phyloP scores from a whole-genome alignment of 2,797 vertebrate genomes.

The Pempheris klunzingeri region DNA sequence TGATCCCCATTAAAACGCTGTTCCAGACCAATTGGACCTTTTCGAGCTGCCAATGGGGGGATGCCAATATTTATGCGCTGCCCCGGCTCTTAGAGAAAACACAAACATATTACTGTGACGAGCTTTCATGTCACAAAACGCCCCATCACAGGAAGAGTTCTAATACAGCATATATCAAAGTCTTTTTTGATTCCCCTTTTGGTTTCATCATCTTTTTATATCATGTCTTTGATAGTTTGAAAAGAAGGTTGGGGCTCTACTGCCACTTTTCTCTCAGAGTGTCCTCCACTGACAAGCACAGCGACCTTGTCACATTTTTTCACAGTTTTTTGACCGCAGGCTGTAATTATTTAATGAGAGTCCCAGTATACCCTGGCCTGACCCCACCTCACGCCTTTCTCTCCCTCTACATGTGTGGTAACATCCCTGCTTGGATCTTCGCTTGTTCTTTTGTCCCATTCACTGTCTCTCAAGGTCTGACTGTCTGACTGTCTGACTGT shows the following conservation, averaged over 20 bases:
- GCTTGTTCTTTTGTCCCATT: conserved; percentile 8
- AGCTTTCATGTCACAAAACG: conserved; percentile 64
- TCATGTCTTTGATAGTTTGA: conserved; percentile 55
- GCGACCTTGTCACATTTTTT: conserved; percentile 59
- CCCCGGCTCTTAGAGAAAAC: conserved; percentile 22
- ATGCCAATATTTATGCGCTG: conserved; percentile 54
- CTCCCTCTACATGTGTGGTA: conserved; percentile 1
- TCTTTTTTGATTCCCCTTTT: conserved; percentile 54
- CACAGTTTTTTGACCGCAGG: conserved; percentile 52
- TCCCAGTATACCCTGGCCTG: conserved; percentile 25
- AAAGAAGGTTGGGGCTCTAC: conserved; percentile 33
- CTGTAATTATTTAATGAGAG: conserved; percentile 69
- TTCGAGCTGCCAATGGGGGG: conserved; percentile 18
- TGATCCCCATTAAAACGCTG: conserved; percentile 71
- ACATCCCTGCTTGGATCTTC: conserved; percentile 10
- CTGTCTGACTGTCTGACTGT: conserved; percentile 1
- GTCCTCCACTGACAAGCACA: conserved; percentile 52
- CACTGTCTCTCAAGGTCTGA: neutral
- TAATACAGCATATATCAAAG: conserved; percentile 67
- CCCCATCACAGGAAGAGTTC: conserved; percentile 51
- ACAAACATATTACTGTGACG: conserved; percentile 13
- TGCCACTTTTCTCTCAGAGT: conserved; percentile 33
- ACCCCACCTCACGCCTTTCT: conserved; percentile 5
- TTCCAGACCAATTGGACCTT: conserved; percentile 53
- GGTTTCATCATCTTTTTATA: conserved; percentile 61